Evolutionary conservation across 1,140 invertebrate genomes (phyloP), one percentile per base, ranked within the genome.

Genomic region (Idris sp.): DNA sequence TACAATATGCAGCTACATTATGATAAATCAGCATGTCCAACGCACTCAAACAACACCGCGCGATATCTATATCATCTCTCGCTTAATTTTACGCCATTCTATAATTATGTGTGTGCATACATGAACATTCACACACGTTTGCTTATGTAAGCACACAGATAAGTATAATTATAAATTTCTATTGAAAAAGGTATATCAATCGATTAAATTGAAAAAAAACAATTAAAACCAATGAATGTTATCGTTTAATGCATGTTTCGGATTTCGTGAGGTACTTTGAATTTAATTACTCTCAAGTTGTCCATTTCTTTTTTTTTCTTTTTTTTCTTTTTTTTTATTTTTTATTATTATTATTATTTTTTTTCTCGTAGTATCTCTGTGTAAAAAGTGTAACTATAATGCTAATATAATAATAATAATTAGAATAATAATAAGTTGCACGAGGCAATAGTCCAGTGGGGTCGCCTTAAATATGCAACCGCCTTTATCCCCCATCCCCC

Each of bases 301-400:
- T 81, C 78, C 79, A 83, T 77, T 48, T 49, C 48, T 78, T 67
- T n/a, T n/a, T n/a, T n/a, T n/a, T n/a, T n/a, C n/a, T n/a, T n/a
- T n/a, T n/a, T n/a, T n/a, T n/a, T n/a, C n/a, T n/a, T n/a, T n/a
- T n/a, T n/a, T n/a, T n/a, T n/a, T n/a, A n/a, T n/a, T n/a, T n/a
- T n/a, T n/a, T n/a, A n/a, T n/a, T n/a, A n/a, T n/a, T n/a, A n/a
- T n/a, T n/a, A n/a, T n/a, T n/a, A n/a, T n/a, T n/a, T n/a, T n/a
- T n/a, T n/a, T n/a, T 77, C 41, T 79, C 30, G 71, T 83, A 56
- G 78, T 76, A 79, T 81, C 79, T 85, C 68, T 83, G 79, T 84
- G 83, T 84, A 84, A 85, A 86, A 85, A 86, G 80, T 84, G 78
- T 82, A 84, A 83, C 80, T 85, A 84, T 82, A 77, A 81, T 83